These are phyloP conservation scores for Apoda limacodes DNA, from an alignment of 2,888 invertebrate species.

Conservation along the genomic window DNA sequence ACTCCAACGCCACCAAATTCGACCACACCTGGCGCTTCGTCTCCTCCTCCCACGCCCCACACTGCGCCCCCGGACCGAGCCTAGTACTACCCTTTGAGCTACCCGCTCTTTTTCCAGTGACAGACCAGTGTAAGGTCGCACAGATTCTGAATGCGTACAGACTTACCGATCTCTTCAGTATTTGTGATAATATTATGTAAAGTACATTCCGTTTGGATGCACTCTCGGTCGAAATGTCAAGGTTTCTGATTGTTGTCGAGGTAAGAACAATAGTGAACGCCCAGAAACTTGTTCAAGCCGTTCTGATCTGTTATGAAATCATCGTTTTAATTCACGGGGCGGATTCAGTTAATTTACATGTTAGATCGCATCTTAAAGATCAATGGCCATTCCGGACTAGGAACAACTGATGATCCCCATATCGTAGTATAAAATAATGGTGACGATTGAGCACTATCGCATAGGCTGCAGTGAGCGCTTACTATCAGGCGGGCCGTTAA, in stretches of 20 bases:
- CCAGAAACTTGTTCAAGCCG: neutral
- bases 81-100: constrained; percentile 24
- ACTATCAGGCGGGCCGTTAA: no score
- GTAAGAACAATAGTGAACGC: no score
- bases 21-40: constrained; percentile 25
- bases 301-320: no score
- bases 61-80: constrained; percentile 37
- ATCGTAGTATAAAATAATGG: no score
- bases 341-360: no score
- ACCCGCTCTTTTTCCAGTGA: constrained; percentile 21
- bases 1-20: constrained; percentile 45
- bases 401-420: no score
- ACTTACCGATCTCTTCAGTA: constrained; percentile 45
- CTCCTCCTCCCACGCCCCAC: constrained; percentile 28
- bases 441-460: no score
- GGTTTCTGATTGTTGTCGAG: no score
- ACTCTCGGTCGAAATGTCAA: constrained; percentile 10
- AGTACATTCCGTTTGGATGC: constrained; percentile 51
- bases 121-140: constrained; percentile 5
- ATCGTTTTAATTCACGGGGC: no score
- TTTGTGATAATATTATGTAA: constrained; percentile 61
- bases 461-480: no score
- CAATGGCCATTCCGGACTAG: no score
- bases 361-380: no score
- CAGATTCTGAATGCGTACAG: constrained; percentile 4